phyloP scores from a whole-genome alignment of 2,888 invertebrate genomes.

The Aleiodes testaceus region DNA sequence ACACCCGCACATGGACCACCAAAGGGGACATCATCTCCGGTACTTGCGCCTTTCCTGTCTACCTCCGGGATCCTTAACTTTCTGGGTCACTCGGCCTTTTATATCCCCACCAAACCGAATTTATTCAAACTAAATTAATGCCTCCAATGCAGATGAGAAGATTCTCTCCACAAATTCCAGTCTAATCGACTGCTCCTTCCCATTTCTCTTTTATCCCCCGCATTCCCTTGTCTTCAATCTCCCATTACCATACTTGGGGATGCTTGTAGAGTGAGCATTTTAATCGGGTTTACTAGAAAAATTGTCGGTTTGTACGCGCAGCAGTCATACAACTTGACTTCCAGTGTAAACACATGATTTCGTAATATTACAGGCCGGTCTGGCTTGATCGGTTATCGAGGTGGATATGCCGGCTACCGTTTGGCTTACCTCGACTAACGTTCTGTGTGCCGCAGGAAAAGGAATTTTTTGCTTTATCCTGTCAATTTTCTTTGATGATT shows the following conservation, averaged over 20 bases:
- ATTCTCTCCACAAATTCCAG: background rate
- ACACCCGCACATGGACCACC: background rate
- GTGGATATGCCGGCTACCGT: constrained; percentile 62
- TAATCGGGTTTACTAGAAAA: background rate
- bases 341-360: constrained; percentile 68
- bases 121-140: background rate
- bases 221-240: too few relatives aligned
- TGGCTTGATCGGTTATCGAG: constrained; percentile 69
- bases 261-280: background rate
- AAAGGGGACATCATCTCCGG: constrained; percentile 13
- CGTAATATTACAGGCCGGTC: constrained; percentile 63
- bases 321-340: constrained; percentile 57
- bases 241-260: constrained; percentile 4
- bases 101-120: constrained; percentile 12
- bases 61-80: constrained; percentile 39
- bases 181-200: too few relatives aligned
- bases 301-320: constrained; percentile 9
- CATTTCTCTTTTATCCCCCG: too few relatives aligned
- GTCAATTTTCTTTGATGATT: too few relatives aligned
- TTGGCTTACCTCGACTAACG: constrained; percentile 65
- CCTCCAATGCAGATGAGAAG: background rate
- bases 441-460: constrained; percentile 61
- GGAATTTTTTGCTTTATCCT: too few relatives aligned
- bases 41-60: constrained; percentile 41
- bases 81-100: constrained; percentile 24